Percentiles rank a stretch among this genome's conserved stretches.
Conservation (phyloP, 2,888 invertebrate species). For the Notodonta dromedarius region DNA sequence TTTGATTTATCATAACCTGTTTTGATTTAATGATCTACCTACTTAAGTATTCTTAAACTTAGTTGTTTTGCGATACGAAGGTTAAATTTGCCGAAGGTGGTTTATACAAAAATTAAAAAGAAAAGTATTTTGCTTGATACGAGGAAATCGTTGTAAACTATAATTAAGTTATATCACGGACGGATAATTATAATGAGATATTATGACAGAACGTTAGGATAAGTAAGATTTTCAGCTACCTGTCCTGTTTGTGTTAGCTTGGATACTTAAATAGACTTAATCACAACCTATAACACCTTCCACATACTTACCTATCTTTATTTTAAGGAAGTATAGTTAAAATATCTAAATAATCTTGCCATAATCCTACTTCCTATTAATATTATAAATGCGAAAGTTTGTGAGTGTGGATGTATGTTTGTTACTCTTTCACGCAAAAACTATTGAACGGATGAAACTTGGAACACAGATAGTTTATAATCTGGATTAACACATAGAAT, state of each 20-base stretch:
- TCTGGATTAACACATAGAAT: too few relatives aligned
- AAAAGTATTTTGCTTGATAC: background rate
- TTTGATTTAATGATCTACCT: background rate
- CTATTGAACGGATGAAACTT: too few relatives aligned
- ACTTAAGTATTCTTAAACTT: background rate
- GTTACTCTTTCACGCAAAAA: too few relatives aligned
- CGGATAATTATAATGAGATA: background rate
- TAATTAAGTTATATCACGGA: background rate
- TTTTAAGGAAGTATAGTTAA: too few relatives aligned
- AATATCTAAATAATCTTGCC: too few relatives aligned
- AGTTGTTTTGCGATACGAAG: slow-evolving; percentile 1
- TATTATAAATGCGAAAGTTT: too few relatives aligned
- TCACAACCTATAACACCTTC: too few relatives aligned
- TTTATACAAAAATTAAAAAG: background rate
- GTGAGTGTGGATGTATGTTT: too few relatives aligned
- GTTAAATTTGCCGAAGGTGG: background rate
- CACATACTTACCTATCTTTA: too few relatives aligned
- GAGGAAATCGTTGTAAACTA: background rate
- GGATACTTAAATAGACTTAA: too few relatives aligned
- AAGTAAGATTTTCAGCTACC: background rate
- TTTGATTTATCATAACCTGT: background rate
- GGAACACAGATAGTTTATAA: too few relatives aligned
- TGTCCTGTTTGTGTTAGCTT: background rate
- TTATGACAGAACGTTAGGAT: slow-evolving; percentile 6
- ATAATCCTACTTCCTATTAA: too few relatives aligned